Conservation (phyloP, 2,888 invertebrate species). For the Physocephala rufipes region DNA sequence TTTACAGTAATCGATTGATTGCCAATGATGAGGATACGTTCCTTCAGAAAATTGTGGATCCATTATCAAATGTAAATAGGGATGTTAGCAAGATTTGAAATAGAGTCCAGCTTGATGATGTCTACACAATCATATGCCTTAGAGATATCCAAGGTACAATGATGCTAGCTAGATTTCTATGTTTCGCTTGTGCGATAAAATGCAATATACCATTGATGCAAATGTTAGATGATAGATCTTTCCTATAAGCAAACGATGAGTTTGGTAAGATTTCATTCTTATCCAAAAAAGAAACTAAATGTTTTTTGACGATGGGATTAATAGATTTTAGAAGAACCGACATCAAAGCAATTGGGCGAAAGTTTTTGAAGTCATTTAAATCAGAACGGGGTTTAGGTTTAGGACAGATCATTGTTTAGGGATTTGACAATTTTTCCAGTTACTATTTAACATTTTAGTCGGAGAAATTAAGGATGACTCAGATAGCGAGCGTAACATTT, state of each 20-base stretch:
- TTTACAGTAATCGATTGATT: neutral
- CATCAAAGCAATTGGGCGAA: neutral
- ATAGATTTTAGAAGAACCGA: neutral
- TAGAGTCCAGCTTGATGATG: neutral
- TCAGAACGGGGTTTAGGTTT: neutral
- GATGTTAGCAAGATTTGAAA: too few relatives aligned
- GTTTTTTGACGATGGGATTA: neutral
- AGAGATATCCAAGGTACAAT: neutral
- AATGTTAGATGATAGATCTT: neutral
- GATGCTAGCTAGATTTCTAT: neutral
- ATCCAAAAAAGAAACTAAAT: neutral
- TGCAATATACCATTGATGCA: conserved; percentile 12
- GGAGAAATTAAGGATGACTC: neutral
- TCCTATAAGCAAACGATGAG: conserved; percentile 21
- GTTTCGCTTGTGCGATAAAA: neutral
- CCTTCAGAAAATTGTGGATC: neutral
- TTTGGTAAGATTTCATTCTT: neutral
- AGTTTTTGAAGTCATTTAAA: neutral
- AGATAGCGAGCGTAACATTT: neutral
- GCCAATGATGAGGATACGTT: neutral
- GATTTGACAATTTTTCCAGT: neutral
- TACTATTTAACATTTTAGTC: neutral
- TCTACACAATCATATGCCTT: conserved; percentile 21
- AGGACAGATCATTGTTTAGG: neutral
- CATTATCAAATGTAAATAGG: neutral